phyloP scores from a whole-genome alignment of 1,140 invertebrate species.

The Harpegnathos saltator region DNA sequence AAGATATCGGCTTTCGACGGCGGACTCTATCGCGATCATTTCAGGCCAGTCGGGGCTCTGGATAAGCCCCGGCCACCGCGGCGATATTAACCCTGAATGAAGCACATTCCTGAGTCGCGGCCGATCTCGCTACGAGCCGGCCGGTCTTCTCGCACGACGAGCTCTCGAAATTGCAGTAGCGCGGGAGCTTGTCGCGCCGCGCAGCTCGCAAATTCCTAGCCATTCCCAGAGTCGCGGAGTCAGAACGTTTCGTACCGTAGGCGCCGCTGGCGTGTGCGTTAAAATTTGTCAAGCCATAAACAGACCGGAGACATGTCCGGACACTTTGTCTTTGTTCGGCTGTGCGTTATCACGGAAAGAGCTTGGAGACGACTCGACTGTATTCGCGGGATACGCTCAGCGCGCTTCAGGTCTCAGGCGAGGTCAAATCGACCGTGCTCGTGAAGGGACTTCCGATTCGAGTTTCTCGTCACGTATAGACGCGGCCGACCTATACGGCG shows the following conservation, averaged over 20 bases:
- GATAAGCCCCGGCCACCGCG: constrained; percentile 40
- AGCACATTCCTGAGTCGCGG: constrained; percentile 15
- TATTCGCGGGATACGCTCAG: background rate
- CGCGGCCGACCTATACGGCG: background rate
- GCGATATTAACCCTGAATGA: constrained; percentile 44
- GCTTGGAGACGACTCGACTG: background rate
- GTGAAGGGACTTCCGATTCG: background rate
- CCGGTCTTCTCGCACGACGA: background rate
- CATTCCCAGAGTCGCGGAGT: no score
- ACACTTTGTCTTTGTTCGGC: no score
- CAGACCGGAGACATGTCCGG: no score
- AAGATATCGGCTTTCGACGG: constrained; percentile 69
- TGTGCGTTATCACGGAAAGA: background rate
- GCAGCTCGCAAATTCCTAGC: no score
- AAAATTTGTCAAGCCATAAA: no score
- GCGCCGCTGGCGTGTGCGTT: no score
- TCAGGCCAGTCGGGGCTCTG: constrained; percentile 9
- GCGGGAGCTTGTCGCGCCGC: no score
- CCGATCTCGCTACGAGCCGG: background rate
- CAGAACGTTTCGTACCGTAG: no score
- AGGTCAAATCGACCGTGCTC: constrained; percentile 12
- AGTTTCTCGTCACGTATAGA: constrained; percentile 25
- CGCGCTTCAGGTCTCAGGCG: background rate
- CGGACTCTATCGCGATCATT: constrained; percentile 57
- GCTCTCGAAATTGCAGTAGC: background rate